These are phyloP conservation scores for Ptyas mucosa DNA, from an alignment of 2,113 vertebrate species.

Conservation along the genomic window DNA sequence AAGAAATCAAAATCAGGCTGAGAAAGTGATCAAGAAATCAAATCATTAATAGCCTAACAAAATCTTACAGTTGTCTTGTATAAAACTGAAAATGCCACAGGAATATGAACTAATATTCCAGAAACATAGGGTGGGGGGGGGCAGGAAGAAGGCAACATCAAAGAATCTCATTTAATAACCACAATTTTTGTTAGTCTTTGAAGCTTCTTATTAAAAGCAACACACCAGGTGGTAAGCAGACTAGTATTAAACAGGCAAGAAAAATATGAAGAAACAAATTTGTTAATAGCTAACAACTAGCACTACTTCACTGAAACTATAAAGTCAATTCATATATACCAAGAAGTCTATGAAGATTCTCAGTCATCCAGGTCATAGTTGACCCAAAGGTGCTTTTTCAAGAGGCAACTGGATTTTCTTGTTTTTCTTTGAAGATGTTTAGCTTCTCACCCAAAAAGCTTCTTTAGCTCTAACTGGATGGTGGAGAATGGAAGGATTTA, in stretches of 20 bases:
- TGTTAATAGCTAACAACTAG: not conserved
- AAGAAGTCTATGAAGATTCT: not conserved
- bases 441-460: too few species aligned
- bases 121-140: not conserved
- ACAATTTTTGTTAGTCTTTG: not conserved
- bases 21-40: constrained; percentile 30
- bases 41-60: not conserved
- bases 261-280: not conserved
- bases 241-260: not conserved
- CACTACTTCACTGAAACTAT: not conserved
- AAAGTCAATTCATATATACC: not conserved
- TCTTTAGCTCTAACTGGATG: too few species aligned
- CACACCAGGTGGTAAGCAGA: not conserved
- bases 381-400: too few species aligned
- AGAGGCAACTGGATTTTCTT: too few species aligned
- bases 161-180: not conserved
- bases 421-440: too few species aligned
- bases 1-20: constrained; percentile 18
- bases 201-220: not conserved
- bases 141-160: not conserved
- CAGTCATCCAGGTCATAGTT: too few species aligned
- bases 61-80: not conserved
- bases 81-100: not conserved
- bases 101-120: not conserved
- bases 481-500: too few species aligned